phyloP scores from a whole-genome alignment of 2,113 vertebrate genomes.

The Microtus pennsylvanicus region DNA sequence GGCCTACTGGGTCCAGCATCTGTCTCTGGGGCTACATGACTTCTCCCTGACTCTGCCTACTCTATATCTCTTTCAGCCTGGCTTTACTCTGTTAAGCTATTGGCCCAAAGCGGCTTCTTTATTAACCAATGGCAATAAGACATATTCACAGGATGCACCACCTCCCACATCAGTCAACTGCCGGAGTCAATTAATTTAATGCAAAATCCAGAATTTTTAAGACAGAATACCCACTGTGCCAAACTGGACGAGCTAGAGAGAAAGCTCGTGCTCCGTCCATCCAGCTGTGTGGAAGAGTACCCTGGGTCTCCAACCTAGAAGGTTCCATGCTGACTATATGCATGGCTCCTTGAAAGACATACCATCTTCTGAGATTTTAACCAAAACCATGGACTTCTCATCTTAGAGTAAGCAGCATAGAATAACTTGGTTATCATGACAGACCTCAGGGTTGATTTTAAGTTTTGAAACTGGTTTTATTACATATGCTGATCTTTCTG shows the following conservation, averaged over 20 bases:
- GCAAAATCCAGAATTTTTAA: conserved; percentile 69
- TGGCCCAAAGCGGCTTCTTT: too few species aligned
- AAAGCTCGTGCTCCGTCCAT: background rate
- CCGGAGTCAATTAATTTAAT: conserved; percentile 82
- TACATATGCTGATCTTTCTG: background rate
- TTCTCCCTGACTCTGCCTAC: too few species aligned
- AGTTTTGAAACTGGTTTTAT: background rate
- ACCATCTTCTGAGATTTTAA: background rate
- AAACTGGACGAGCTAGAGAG: conserved; percentile 34
- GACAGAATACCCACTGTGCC: conserved; percentile 35
- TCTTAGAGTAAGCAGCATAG: background rate
- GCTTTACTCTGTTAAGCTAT: too few species aligned
- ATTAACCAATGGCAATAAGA: too few species aligned
- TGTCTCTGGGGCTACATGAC: too few species aligned
- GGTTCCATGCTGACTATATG: background rate
- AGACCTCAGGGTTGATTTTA: background rate
- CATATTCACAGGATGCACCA: too few species aligned
- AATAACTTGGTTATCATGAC: rapidly evolving
- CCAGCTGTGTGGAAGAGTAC: background rate
- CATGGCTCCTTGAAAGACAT: background rate
- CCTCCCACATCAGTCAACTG: conserved; percentile 50
- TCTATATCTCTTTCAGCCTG: too few species aligned
- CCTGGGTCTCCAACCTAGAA: background rate
- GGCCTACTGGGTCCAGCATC: too few species aligned
- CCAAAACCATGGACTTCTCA: background rate